Percentiles rank a stretch among this genome's conserved stretches.
These are phyloP conservation scores for Trochalopteron elliotii DNA, from an alignment of 2,113 vertebrate species.

Conservation along the genomic window DNA sequence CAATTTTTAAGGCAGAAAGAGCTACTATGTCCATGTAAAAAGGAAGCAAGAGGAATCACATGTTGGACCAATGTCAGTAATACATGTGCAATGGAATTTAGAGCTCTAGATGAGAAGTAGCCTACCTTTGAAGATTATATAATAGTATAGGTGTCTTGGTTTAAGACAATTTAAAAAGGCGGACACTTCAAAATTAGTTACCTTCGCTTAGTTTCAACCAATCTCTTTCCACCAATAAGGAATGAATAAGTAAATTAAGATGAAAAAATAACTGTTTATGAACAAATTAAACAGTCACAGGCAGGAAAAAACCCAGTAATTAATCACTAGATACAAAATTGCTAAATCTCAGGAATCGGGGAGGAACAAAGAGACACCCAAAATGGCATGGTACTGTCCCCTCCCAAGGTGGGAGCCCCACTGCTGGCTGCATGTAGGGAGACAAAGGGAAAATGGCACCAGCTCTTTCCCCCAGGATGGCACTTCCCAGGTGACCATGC, in stretches of 20 bases:
- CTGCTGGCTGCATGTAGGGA: background rate
- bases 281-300: no score
- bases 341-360: no score
- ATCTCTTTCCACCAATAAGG: background rate
- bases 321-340: background rate
- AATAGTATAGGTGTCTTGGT: background rate
- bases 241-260: background rate
- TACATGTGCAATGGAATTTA: background rate
- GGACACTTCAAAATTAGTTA: background rate
- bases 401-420: fast-evolving
- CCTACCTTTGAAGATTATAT: background rate
- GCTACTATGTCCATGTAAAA: background rate
- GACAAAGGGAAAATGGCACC: no score
- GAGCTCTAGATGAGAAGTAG: background rate
- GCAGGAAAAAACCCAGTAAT: no score
- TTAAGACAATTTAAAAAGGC: background rate
- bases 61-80: background rate
- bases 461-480: background rate
- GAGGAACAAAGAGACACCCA: background rate
- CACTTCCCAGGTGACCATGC: background rate
- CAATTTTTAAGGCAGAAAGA: background rate
- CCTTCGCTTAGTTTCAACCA: background rate
- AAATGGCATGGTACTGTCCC: fast-evolving
- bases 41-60: background rate
- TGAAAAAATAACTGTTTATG: background rate